Percentiles rank a stretch among this genome's conserved stretches.
Conservation (phyloP, 92 coral and sea anemone genomes). For the Ricordea florida region DNA sequence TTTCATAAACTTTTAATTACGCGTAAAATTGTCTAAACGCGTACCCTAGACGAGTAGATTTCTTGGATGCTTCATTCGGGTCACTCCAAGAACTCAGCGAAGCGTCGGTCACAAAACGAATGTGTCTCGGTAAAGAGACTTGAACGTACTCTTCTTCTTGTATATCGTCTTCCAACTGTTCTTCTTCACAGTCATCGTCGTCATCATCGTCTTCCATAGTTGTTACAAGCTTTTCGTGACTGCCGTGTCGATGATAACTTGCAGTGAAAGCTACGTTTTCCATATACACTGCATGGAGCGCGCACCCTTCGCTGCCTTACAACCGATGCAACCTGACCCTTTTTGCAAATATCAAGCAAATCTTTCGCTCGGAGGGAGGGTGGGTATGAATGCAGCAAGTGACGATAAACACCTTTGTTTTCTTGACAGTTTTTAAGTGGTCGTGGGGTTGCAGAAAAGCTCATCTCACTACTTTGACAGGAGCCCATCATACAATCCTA, state of each 20-base stretch:
- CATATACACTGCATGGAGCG: too few relatives aligned
- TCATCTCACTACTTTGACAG: too few relatives aligned
- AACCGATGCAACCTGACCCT: too few relatives aligned
- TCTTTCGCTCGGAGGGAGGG: too few relatives aligned
- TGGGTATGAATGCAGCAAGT: too few relatives aligned
- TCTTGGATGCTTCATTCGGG: slow-evolving; percentile 61
- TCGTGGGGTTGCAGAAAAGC: too few relatives aligned
- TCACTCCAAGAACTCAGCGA: slow-evolving; percentile 96
- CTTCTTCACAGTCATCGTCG: slow-evolving; percentile 56
- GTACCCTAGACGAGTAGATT: slow-evolving; percentile 77
- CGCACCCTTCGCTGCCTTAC: too few relatives aligned
- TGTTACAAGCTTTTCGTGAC: slow-evolving; percentile 77
- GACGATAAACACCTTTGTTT: too few relatives aligned
- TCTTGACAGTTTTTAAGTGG: too few relatives aligned
- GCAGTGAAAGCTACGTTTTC: slow-evolving; percentile 60
- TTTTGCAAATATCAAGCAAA: too few relatives aligned
- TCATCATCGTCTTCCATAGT: slow-evolving; percentile 61
- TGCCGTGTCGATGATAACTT: slow-evolving; percentile 75
- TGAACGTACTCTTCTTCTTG: slow-evolving; percentile 62
- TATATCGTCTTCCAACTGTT: slow-evolving; percentile 52
- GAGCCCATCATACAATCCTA: too few relatives aligned
- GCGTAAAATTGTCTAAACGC: slow-evolving; percentile 1
- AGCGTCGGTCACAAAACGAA: slow-evolving; percentile 93
- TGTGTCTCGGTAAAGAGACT: slow-evolving; percentile 70
- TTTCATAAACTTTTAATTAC: not conserved